A percentile compares a stretch with the other conserved stretches of the same genome.
Evolutionary conservation across 2,113 vertebrate genomes (phyloP).

Genomic region (Dolichallabes microphthalmus): DNA sequence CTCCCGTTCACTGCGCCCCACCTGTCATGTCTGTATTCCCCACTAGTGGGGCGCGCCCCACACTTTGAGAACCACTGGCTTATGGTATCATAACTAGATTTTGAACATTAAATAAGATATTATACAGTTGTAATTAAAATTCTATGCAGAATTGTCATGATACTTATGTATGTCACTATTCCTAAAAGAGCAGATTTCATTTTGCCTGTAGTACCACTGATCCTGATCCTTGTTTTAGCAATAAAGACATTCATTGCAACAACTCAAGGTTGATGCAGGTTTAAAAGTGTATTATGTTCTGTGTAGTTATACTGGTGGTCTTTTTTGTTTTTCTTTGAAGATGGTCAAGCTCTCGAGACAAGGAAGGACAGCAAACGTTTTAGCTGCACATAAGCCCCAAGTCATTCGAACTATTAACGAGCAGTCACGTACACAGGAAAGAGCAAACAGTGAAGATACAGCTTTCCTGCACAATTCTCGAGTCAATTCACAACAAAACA

Average conservation of each 20-base stretch:
- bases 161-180: background rate
- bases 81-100: too few species aligned
- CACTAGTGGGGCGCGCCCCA: too few species aligned
- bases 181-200: background rate
- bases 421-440: background rate
- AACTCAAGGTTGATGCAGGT: background rate
- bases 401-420: background rate
- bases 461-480: background rate
- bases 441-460: background rate
- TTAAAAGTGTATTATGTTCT: too few species aligned
- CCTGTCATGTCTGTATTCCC: too few species aligned
- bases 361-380: background rate
- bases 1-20: too few species aligned
- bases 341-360: constrained; percentile 8
- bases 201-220: background rate
- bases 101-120: too few species aligned
- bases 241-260: background rate
- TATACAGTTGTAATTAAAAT: background rate
- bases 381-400: background rate
- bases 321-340: background rate
- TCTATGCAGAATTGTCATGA: background rate
- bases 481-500: background rate
- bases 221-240: background rate
- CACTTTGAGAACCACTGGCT: too few species aligned
- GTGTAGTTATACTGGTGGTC: background rate